Percentiles rank a stretch among this genome's conserved stretches.
Evolutionary conservation across 2,888 invertebrate genomes (phyloP).

Genomic region (Cantharis nigra): DNA sequence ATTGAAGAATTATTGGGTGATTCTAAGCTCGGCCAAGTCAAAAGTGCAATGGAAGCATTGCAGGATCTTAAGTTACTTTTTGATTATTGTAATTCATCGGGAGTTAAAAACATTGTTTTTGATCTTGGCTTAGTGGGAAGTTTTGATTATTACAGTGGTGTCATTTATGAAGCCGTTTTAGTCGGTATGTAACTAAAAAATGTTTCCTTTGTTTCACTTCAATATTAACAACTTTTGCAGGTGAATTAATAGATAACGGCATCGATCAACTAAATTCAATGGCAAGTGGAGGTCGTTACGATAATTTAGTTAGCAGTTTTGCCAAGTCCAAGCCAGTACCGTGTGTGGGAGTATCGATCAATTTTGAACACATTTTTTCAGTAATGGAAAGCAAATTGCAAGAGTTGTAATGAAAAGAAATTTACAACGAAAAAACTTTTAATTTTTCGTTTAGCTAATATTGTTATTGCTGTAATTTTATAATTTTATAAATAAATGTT

Average conservation of each 20-base stretch:
- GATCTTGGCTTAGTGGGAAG: constrained; percentile 97
- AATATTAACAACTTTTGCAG: constrained; percentile 17
- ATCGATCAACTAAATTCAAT: constrained; percentile 79
- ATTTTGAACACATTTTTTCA: constrained; percentile 95
- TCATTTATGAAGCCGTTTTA: constrained; percentile 96
- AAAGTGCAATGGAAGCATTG: constrained; percentile 75
- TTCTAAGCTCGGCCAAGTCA: constrained; percentile 66
- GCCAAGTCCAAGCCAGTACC: constrained; percentile 89
- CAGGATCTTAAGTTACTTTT: constrained; percentile 83
- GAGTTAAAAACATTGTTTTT: constrained; percentile 79
- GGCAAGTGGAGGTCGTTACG: constrained; percentile 97
- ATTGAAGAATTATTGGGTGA: constrained; percentile 74
- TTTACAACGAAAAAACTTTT: background rate
- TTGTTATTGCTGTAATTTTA: background rate
- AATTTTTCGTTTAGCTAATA: background rate
- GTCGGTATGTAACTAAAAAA: constrained; percentile 60
- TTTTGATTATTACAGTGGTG: constrained; percentile 98
- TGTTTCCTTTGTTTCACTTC: background rate
- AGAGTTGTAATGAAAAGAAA: background rate
- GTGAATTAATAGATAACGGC: constrained; percentile 33
- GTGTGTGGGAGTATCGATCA: constrained; percentile 97
- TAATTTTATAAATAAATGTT: background rate
- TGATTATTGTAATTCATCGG: constrained; percentile 83
- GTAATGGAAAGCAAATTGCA: constrained; percentile 80
- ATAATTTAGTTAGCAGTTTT: constrained; percentile 98